Conservation (phyloP, 2,113 vertebrate genomes). For the Chloroceryle aenea region DNA sequence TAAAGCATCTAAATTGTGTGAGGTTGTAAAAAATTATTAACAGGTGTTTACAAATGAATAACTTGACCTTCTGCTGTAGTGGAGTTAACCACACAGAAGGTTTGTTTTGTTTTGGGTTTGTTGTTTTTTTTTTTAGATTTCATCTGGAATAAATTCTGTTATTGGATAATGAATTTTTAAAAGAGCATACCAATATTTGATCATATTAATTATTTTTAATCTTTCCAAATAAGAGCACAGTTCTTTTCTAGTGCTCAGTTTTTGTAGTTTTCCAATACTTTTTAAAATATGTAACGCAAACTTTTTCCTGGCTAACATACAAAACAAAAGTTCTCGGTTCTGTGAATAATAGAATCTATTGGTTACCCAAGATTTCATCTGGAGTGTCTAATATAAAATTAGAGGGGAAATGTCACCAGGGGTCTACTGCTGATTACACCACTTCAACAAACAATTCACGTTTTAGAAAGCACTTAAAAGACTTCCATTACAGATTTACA, state of each 20-base stretch:
- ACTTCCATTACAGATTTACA: not conserved
- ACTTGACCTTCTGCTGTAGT: not conserved
- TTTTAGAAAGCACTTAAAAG: not conserved
- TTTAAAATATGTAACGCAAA: not conserved
- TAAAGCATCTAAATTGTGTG: not conserved
- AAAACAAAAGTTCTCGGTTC: not conserved
- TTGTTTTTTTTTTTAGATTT: not conserved
- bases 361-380: not conserved
- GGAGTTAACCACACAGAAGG: not conserved
- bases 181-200: not conserved
- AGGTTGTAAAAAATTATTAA: not conserved
- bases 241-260: not conserved
- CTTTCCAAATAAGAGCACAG: not conserved
- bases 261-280: not conserved
- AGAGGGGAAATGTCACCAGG: not conserved
- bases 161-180: not conserved
- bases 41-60: not conserved
- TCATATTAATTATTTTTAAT: not conserved
- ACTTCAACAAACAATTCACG: not conserved
- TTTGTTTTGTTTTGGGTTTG: not conserved
- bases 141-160: not conserved
- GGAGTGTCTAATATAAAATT: not conserved
- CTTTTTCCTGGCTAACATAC: not conserved
- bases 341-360: not conserved
- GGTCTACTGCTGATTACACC: not conserved